Base-by-base conservation (phyloP, 2,797 vertebrate genomes). In the Galagoides demidoff region DNA sequence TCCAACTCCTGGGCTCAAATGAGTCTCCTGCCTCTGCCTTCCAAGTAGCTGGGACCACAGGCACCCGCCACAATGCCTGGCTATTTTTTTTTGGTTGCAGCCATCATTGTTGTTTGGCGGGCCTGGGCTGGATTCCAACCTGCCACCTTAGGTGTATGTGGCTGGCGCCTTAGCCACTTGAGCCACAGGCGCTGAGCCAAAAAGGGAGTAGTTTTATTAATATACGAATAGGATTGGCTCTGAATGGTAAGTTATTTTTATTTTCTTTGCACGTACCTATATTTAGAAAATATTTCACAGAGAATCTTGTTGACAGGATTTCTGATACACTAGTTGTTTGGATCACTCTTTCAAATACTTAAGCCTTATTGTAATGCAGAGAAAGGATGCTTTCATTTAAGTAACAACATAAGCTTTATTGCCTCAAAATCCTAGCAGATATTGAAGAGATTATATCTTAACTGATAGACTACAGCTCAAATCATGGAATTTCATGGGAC, bases 281-380 rank as follows among this genome's bases (percentile, higher is more conserved):
- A 90, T 95, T 92, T 94, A 57, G 83, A 83, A 92, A 82, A 29
- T 9, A 61, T 88, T 55, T 92, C 85, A 90, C n/a, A 86, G 66
- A 59, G 27, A 78, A 68, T 70, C 89, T 87, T 92, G 29, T 85
- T 92, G 55, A 82, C 14, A 27, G 77, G 49, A 45, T 92, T 93
- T 92, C 39, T 95, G 20, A 61, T 88, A 78, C 1, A 45, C 12
- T 85, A 74, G 55, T 19, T 92, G 34, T 89, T 94, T 77, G 27
- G 29, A 59, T 95, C 29, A 78, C 6, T 25, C 37, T 79, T 88
- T 45, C 63, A 93, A 66, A 14, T 92, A 31, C 31, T 95, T 86
- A 64, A 3, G 5, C 23, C 66, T 0, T 86, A 25, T n/a, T 59
- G 10, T 63, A 68, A 82, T 76, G 4, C 34, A 92, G 37, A 61